Percentiles rank a stretch among this genome's conserved stretches.
phyloP scores from a whole-genome alignment of 2,888 invertebrate species.

The Operophtera brumata region DNA sequence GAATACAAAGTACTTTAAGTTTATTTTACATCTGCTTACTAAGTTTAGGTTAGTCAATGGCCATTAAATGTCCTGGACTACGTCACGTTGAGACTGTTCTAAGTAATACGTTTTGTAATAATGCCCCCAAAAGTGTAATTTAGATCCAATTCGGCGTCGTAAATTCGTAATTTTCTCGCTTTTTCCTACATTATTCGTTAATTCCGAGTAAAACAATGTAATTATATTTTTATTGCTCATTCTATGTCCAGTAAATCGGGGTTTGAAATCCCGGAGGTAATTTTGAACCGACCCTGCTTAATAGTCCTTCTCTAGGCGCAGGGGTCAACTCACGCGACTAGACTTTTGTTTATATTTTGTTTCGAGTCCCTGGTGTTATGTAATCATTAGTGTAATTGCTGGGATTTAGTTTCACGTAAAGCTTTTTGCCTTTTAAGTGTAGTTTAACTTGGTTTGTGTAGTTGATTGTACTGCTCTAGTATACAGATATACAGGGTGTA shows the following conservation, averaged over 20 bases:
- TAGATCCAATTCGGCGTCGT: slow-evolving; percentile 50
- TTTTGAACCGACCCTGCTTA: slow-evolving; percentile 71
- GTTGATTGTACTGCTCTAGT: slow-evolving; percentile 1
- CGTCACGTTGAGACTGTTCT: slow-evolving; percentile 44
- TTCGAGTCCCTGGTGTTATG: slow-evolving; percentile 57
- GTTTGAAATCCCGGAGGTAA: slow-evolving; percentile 65
- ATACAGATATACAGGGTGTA: too few relatives aligned
- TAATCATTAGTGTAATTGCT: slow-evolving; percentile 60
- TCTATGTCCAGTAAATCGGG: slow-evolving; percentile 74
- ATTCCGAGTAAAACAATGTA: slow-evolving; percentile 68
- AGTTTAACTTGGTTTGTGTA: slow-evolving; percentile 21
- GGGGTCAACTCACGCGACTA: slow-evolving; percentile 51
- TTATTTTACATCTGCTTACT: neutral
- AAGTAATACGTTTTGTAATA: slow-evolving; percentile 52
- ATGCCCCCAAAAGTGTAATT: slow-evolving; percentile 55
- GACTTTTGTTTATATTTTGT: slow-evolving; percentile 61
- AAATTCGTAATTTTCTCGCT: slow-evolving; percentile 54
- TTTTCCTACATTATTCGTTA: slow-evolving; percentile 58
- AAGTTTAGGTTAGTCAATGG: slow-evolving; percentile 3
- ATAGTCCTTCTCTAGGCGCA: slow-evolving; percentile 64
- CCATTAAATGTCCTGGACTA: slow-evolving; percentile 35
- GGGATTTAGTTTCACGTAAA: slow-evolving; percentile 52
- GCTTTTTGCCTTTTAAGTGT: slow-evolving; percentile 38
- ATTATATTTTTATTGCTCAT: slow-evolving; percentile 77
- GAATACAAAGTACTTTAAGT: too few relatives aligned